A percentile compares a stretch with the other conserved stretches of the same genome.
Evolutionary conservation across 2,113 vertebrate species (phyloP).

Genomic region (Diadophis punctatus): DNA sequence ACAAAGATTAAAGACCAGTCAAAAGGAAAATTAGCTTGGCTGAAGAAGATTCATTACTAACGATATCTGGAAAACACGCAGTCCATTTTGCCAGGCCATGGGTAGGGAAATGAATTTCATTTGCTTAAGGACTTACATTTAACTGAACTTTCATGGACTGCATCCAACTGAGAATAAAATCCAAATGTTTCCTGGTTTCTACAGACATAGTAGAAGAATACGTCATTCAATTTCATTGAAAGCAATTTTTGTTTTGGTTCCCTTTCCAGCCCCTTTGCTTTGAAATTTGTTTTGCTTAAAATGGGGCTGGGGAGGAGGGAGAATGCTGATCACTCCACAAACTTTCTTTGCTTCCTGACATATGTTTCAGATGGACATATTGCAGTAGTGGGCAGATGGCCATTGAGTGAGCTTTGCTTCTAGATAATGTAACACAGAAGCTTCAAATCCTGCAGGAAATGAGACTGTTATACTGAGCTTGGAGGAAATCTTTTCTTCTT

Average conservation of each 20-base stretch:
- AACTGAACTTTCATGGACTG: conserved; percentile 39
- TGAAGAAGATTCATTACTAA: background rate
- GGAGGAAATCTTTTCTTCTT: conserved; percentile 34
- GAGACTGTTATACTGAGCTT: conserved; percentile 10
- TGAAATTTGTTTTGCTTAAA: conserved; percentile 47
- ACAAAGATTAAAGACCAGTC: background rate
- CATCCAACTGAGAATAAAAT: conserved; percentile 53
- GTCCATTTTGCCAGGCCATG: conserved; percentile 4
- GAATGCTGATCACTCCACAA: background rate
- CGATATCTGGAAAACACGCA: background rate
- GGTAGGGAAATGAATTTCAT: conserved; percentile 18
- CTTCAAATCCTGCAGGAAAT: conserved; percentile 40
- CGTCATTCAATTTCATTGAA: conserved; percentile 42
- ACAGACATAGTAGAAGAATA: conserved; percentile 38
- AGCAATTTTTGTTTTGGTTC: background rate
- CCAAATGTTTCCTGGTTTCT: conserved; percentile 58
- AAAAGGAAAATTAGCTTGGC: background rate
- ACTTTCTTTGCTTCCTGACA: conserved; percentile 38
- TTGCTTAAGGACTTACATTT: conserved; percentile 34
- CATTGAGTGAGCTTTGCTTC: conserved; percentile 10
- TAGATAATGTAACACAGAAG: conserved; percentile 31
- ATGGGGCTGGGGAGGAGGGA: background rate
- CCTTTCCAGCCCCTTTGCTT: conserved; percentile 2
- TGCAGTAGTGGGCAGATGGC: conserved; percentile 10
- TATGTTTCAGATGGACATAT: conserved; percentile 27